Conservation (phyloP, 2,113 vertebrate species). For the Austrofundulus limnaeus region DNA sequence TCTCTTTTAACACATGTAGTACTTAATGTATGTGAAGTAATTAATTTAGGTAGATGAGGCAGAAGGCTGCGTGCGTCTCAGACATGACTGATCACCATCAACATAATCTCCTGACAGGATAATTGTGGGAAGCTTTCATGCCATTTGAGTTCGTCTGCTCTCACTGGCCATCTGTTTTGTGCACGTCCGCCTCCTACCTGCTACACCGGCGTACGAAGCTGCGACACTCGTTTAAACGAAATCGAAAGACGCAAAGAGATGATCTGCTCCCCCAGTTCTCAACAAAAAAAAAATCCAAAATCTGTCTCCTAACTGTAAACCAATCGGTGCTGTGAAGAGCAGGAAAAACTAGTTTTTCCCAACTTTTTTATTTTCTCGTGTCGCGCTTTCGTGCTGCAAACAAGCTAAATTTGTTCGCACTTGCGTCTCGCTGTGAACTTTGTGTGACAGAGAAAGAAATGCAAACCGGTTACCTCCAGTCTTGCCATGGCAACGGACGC, state of each 20-base stretch:
- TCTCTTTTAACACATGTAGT: conserved; percentile 41
- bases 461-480: conserved; percentile 75
- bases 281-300: conserved; percentile 5
- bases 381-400: conserved; percentile 19
- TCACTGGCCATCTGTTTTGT: conserved; percentile 66
- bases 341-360: conserved; percentile 6
- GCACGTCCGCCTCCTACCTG: conserved; percentile 37
- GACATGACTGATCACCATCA: conserved; percentile 60
- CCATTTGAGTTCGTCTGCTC: conserved; percentile 69
- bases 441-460: conserved; percentile 80
- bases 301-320: background rate
- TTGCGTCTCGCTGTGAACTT: conserved; percentile 81
- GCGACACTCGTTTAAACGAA: conserved; percentile 18
- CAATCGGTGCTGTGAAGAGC: background rate
- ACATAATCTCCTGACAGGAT: conserved; percentile 72
- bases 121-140: conserved; percentile 73
- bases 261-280: background rate
- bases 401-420: conserved; percentile 61
- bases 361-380: conserved; percentile 11
- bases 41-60: conserved; percentile 37
- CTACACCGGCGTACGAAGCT: conserved; percentile 7
- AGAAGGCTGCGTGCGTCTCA: conserved; percentile 51
- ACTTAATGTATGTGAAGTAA: conserved; percentile 13
- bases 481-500: conserved; percentile 81
- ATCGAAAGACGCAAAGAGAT: background rate